Conservation (phyloP, 2,888 invertebrate species). For the Cremastobaeus sp. region DNA sequence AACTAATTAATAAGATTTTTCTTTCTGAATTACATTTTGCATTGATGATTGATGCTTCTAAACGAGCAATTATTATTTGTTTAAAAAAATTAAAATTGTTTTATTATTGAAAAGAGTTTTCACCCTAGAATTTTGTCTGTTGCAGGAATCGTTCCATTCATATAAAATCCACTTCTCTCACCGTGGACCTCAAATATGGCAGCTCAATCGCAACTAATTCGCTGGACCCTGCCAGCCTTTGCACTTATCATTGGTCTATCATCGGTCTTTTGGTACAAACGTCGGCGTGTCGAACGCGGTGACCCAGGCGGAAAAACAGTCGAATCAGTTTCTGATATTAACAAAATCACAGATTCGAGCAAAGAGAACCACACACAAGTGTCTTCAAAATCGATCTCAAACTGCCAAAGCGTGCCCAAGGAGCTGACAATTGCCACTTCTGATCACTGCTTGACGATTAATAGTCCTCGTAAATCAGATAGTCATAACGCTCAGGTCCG, state of each 20-base stretch:
- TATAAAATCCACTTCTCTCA: constrained; percentile 77
- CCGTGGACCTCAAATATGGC: constrained; percentile 88
- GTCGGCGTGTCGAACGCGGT: constrained; percentile 86
- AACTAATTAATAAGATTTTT: too few relatives aligned
- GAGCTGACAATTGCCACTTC: too few relatives aligned
- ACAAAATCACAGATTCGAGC: background rate
- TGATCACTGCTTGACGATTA: constrained; percentile 52
- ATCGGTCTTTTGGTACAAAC: constrained; percentile 92
- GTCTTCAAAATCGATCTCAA: too few relatives aligned
- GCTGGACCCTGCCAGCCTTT: constrained; percentile 89
- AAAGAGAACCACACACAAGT: too few relatives aligned
- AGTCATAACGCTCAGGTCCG: constrained; percentile 69
- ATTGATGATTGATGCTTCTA: too few relatives aligned
- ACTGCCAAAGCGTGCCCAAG: too few relatives aligned
- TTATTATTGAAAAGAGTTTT: background rate
- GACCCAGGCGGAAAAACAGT: constrained; percentile 83
- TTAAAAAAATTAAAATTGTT: too few relatives aligned
- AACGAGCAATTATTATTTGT: too few relatives aligned
- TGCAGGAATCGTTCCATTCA: constrained; percentile 14
- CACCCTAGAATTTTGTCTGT: background rate
- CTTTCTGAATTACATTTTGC: too few relatives aligned
- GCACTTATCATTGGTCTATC: constrained; percentile 88
- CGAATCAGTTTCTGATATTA: background rate
- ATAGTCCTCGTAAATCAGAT: constrained; percentile 68
- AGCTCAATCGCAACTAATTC: constrained; percentile 84